Evolutionary conservation across 2,888 invertebrate genomes (phyloP).

Genomic region (Parnassius orleans): DNA sequence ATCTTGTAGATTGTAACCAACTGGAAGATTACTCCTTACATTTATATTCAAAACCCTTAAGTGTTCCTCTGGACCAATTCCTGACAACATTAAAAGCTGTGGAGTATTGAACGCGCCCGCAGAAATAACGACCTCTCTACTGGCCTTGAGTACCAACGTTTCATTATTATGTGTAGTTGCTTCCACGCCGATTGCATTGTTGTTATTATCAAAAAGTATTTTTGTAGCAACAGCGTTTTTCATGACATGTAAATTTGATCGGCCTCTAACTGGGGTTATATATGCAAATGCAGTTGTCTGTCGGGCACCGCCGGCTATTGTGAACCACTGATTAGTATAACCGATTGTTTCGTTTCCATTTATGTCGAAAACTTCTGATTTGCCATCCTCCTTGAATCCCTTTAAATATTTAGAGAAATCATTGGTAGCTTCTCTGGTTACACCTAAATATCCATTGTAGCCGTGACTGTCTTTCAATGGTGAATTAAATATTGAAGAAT

Average conservation of each 20-base stretch:
- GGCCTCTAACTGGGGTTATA: slow-evolving; percentile 36
- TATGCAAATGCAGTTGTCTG: slow-evolving; percentile 45
- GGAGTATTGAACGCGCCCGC: slow-evolving; percentile 49
- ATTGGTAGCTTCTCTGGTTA: slow-evolving; percentile 33
- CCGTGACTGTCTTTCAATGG: slow-evolving; percentile 35
- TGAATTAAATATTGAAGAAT: slow-evolving; percentile 31
- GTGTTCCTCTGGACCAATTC: slow-evolving; percentile 47
- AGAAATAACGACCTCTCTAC: slow-evolving; percentile 47
- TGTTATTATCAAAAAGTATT: slow-evolving; percentile 43
- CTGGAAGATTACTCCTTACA: slow-evolving; percentile 43
- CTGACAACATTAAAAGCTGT: slow-evolving; percentile 49
- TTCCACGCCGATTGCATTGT: slow-evolving; percentile 43
- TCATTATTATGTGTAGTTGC: slow-evolving; percentile 30
- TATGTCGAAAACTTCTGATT: slow-evolving; percentile 40
- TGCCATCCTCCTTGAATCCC: slow-evolving; percentile 48
- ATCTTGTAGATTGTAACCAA: slow-evolving; percentile 47
- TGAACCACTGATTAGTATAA: slow-evolving; percentile 40
- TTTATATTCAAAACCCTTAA: slow-evolving; percentile 38
- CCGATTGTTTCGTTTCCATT: slow-evolving; percentile 47
- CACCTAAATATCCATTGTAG: slow-evolving; percentile 35
- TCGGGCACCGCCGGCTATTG: slow-evolving; percentile 40
- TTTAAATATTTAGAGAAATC: slow-evolving; percentile 35
- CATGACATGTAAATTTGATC: slow-evolving; percentile 41
- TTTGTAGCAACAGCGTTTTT: slow-evolving; percentile 43
- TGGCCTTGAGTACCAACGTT: slow-evolving; percentile 36